Conservation (phyloP, 2,888 invertebrate species). For the Cryptosula pallasiana region DNA sequence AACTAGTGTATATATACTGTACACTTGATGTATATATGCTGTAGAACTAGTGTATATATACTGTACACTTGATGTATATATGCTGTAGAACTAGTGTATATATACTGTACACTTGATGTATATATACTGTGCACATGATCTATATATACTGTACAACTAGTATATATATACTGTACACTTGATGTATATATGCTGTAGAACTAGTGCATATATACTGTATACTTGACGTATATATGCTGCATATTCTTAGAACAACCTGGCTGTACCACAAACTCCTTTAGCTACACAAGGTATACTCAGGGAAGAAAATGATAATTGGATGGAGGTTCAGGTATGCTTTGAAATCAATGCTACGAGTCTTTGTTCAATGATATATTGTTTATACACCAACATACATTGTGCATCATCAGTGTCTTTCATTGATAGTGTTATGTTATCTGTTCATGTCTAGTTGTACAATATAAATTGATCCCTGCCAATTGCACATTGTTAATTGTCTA, state of each 20-base stretch:
- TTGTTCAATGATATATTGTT: no score
- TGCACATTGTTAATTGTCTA: no score
- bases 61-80: background rate
- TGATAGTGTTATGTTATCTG: no score
- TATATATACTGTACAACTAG: no score
- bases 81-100: no score
- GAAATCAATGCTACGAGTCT: no score
- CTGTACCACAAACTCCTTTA: conserved; percentile 90
- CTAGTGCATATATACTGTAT: background rate
- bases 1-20: background rate
- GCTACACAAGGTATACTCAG: conserved; percentile 82
- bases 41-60: background rate
- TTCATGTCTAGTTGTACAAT: no score
- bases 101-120: background rate
- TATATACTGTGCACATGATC: background rate
- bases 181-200: background rate
- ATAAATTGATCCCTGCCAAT: no score
- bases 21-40: no score
- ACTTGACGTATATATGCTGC: background rate
- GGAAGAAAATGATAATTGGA: conserved; percentile 90
- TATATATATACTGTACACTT: background rate
- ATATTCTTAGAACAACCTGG: conserved; percentile 65
- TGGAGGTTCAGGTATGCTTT: conserved; percentile 72
- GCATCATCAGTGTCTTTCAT: no score
- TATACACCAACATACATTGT: no score